Conservation (phyloP, 2,888 invertebrate species). For the Drosophila heteroneura region DNA sequence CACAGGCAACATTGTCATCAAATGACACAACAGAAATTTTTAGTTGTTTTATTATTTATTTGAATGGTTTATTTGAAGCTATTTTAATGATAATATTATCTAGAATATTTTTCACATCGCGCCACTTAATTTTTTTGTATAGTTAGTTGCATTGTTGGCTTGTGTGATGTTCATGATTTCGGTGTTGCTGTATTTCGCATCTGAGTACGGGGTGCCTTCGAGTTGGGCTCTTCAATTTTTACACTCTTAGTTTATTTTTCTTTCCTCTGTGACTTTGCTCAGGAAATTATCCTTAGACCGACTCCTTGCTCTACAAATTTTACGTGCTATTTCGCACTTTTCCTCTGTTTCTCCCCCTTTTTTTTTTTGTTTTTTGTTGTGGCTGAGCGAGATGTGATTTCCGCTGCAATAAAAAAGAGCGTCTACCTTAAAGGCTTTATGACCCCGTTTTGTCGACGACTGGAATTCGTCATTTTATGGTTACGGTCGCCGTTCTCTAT, state of each 20-base stretch:
- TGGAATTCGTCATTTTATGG: conserved; percentile 73
- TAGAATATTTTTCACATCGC: neutral
- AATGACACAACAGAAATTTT: neutral
- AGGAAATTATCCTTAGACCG: conserved; percentile 49
- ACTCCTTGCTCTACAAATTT: conserved; percentile 65
- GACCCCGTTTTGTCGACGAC: conserved; percentile 47
- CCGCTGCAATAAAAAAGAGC: conserved; percentile 72
- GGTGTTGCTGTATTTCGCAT: no score
- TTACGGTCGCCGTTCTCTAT: conserved; percentile 28
- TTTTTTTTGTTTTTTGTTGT: conserved; percentile 19
- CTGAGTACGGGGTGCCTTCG: neutral
- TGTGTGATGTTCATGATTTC: neutral
- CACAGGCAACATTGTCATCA: no score
- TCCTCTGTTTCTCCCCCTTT: neutral
- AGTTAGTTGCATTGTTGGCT: neutral
- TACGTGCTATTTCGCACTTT: conserved; percentile 58
- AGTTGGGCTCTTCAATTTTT: neutral
- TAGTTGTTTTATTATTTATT: neutral
- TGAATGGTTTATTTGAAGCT: neutral
- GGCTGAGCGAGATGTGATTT: conserved; percentile 68
- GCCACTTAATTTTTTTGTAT: no score
- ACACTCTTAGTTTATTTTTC: neutral
- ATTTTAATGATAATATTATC: neutral
- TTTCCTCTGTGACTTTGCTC: conserved; percentile 16
- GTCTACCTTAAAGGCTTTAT: conserved; percentile 78